Conservation (phyloP, 1,140 invertebrate genomes). For the Neodiprion pinetum region DNA sequence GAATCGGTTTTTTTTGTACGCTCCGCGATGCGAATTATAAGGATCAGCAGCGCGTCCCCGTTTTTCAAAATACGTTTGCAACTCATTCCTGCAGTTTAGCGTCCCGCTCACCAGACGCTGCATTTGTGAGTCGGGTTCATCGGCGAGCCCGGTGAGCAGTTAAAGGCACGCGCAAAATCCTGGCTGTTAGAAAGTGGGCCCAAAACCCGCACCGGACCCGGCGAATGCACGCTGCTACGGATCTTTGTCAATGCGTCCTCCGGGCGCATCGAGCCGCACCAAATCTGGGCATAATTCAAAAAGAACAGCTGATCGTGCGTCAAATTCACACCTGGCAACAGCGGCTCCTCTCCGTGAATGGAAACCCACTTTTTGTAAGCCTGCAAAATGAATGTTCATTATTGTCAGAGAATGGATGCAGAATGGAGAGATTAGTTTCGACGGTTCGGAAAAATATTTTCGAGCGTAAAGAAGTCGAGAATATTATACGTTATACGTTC, state of each 20-base stretch:
- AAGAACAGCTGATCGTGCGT: constrained; percentile 90
- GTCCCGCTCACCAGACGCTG: constrained; percentile 82
- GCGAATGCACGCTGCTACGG: constrained; percentile 93
- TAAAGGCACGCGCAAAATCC: constrained; percentile 87
- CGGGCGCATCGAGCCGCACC: constrained; percentile 96
- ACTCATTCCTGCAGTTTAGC: neutral
- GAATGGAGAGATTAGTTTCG: too few relatives aligned
- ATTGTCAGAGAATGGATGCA: neutral
- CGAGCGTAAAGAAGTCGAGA: neutral
- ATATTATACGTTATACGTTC: neutral
- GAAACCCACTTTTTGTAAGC: constrained; percentile 82
- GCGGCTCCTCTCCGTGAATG: constrained; percentile 73
- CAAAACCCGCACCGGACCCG: constrained; percentile 89
- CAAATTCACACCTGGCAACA: constrained; percentile 80
- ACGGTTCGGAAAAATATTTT: neutral
- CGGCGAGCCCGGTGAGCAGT: constrained; percentile 77
- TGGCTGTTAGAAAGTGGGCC: constrained; percentile 92
- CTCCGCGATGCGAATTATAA: too few relatives aligned
- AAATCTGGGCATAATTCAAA: constrained; percentile 90
- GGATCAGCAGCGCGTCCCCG: too few relatives aligned
- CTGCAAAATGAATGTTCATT: constrained; percentile 52
- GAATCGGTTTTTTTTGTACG: too few relatives aligned
- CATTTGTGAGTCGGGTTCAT: constrained; percentile 95
- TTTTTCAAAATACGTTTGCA: too few relatives aligned
- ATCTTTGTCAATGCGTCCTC: constrained; percentile 95